Evolutionary conservation across 1,140 invertebrate species (phyloP), one percentile per base, ranked within the genome.

Genomic region (Ericerus pela): DNA sequence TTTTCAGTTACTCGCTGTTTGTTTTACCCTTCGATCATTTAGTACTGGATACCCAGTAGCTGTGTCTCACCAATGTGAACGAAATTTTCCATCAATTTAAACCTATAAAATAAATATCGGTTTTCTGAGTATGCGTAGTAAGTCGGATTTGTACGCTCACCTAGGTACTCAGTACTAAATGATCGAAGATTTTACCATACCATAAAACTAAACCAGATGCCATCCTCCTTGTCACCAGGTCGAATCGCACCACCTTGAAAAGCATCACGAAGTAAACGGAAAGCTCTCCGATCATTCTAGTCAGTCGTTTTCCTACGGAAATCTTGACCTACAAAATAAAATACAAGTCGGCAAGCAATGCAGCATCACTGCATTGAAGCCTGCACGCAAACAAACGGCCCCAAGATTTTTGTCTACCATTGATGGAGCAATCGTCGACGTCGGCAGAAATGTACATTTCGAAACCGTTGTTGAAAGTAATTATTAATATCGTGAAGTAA

Each of bases 391-490:
- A 64, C 69, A 74, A 33, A 72, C 75, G 10, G 73, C 80, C 1
- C 82, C 82, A 0, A 73, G 79, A 57, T 86, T 85, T 62, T 72
- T 82, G 1, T 76, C 77, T 1, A 80, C 82, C 0, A 67, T 85
- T 4, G 76, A 78, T 11, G 82, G 82, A 20, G 80, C 79, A 70
- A 85, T 85, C 60, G 79, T 85, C 0, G 82, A 84, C 66, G 82
- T 88, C 70, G 79, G 79, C 31, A 72, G 73, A 11, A 75, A 80
- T 64, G 77, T 88, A 6, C 69, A 77, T 20, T 70, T 88, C 56
- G 82, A 86, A 67, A 81, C 81, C 56, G 78, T 79, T 27, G 73
- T 87, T 53, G 83, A 86, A 67, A 82, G 82, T 73, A 70, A 71
- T 61, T 57, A 2, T 47, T 47, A 12, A 5, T 38, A 24, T 55